These are phyloP conservation scores for Caenorhabditis sinica DNA, from an alignment of 2,888 invertebrate species.

Conservation along the genomic window DNA sequence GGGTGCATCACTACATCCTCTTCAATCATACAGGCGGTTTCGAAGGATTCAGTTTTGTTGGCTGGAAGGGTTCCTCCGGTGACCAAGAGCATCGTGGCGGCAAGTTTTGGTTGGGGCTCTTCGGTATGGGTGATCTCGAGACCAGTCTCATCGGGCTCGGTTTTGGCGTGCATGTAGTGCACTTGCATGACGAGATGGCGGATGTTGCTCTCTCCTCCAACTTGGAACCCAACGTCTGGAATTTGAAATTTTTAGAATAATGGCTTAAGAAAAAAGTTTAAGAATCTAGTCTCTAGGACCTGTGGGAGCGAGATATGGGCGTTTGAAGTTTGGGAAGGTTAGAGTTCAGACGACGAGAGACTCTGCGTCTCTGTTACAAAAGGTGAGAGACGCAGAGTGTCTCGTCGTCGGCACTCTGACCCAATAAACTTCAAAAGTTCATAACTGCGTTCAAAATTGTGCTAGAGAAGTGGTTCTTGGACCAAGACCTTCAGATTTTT, in stretches of 20 bases:
- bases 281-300: background rate
- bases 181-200: slow-evolving; percentile 93
- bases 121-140: slow-evolving; percentile 74
- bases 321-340: too few species aligned
- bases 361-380: too few species aligned
- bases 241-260: too few species aligned
- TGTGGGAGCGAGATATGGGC: background rate
- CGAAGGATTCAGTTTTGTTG: slow-evolving; percentile 87
- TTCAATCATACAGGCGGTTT: slow-evolving; percentile 91
- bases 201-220: slow-evolving; percentile 91
- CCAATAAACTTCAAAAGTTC: too few species aligned
- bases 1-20: slow-evolving; percentile 91
- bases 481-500: too few species aligned
- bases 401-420: too few species aligned
- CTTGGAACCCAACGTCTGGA: slow-evolving; percentile 90
- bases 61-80: slow-evolving; percentile 89
- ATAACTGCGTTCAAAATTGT: too few species aligned
- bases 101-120: slow-evolving; percentile 88
- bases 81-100: slow-evolving; percentile 93
- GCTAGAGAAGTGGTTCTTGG: too few species aligned
- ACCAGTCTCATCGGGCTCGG: slow-evolving; percentile 67
- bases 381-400: too few species aligned
- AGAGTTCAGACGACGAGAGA: too few species aligned
- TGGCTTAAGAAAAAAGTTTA: too few species aligned
- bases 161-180: slow-evolving; percentile 71